These are phyloP conservation scores for Cyclargus thomasi DNA, from an alignment of 1,140 invertebrate genomes.

Conservation along the genomic window DNA sequence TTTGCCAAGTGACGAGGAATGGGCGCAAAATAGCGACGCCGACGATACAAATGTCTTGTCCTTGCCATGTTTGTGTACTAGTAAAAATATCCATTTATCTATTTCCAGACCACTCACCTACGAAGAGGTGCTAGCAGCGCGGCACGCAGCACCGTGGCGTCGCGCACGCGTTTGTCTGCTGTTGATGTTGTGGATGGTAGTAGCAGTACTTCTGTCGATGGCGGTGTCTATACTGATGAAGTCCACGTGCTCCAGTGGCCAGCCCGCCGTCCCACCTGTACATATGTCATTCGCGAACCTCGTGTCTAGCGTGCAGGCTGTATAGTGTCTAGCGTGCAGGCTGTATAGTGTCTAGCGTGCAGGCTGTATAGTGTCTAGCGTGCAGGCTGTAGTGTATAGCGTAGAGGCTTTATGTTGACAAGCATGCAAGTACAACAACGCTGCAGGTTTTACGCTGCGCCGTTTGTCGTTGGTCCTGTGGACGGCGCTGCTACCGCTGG, in stretches of 20 bases:
- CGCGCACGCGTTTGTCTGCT: constrained; percentile 37
- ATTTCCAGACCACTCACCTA: constrained; percentile 43
- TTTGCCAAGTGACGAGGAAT: too few species aligned
- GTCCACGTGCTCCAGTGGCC: constrained; percentile 19
- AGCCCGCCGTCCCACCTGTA: constrained; percentile 39
- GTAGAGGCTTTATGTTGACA: neutral
- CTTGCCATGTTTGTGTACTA: neutral
- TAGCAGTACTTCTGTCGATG: constrained; percentile 48
- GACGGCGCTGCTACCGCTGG: constrained; percentile 46
- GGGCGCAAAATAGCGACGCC: too few species aligned
- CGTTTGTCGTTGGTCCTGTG: constrained; percentile 49
- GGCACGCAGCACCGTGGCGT: constrained; percentile 37
- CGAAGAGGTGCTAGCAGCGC: constrained; percentile 38
- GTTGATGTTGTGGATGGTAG: constrained; percentile 48
- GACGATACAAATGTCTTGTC: too few species aligned
- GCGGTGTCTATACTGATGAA: constrained; percentile 41
- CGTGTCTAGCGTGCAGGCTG: constrained; percentile 1
- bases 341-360: too few species aligned
- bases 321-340: too few species aligned
- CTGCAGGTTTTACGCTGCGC: constrained; percentile 24
- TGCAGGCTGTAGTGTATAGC: too few species aligned
- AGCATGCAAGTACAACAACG: neutral
- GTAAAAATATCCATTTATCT: neutral
- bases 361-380: too few species aligned
- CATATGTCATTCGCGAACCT: constrained; percentile 41